Evolutionary conservation across 2,888 invertebrate species (phyloP), one percentile per base, ranked within the genome.

Genomic region (Sycophila texana): DNA sequence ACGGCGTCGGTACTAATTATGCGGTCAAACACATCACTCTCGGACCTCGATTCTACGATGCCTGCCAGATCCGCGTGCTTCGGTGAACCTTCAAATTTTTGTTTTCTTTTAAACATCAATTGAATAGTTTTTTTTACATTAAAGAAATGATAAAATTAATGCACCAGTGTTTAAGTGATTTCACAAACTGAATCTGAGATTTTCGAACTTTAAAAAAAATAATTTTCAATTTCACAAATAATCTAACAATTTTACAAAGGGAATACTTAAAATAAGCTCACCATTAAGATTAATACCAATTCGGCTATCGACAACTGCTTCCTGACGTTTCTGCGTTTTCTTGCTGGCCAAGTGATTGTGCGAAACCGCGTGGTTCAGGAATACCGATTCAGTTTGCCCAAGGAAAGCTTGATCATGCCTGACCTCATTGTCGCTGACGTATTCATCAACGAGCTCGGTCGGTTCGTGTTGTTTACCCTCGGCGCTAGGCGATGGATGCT

Each of bases 291-390:
- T 75, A 2, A 60, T 66, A 77, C 79, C 20, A 77, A 72, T 60
- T 30, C 60, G n/a, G 26, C 60, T 30, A 4, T 66, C 20, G 16
- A n/a, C 49, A 20, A 2, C 26, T 68, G 55, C 16, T 22, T 16
- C 47, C 60, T 22, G 16, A 30, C 30, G 66, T 39, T 63, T 66
- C 57, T 55, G 68, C 47, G 55, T 57, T 13, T 84, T 84, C 66
- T 88, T 86, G 82, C 80, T 85, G 60, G 83, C 83, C 80, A 87
- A 83, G 58, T 88, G 88, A 87, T 88, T 87, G 84, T 88, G 87
- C n/a, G 86, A 84, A 20, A 83, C 83, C 61, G 85, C 86, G 78
- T 87, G 88, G 82, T 87, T 88, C 51, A 86, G 80, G 79, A 88
- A 89, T 18, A 73, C 79, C 74, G 86, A 20, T 2, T 77, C 76